Evolutionary conservation across 1,140 invertebrate species (phyloP), one percentile per base, ranked within the genome.

Genomic region (Maconellicoccus hirsutus): DNA sequence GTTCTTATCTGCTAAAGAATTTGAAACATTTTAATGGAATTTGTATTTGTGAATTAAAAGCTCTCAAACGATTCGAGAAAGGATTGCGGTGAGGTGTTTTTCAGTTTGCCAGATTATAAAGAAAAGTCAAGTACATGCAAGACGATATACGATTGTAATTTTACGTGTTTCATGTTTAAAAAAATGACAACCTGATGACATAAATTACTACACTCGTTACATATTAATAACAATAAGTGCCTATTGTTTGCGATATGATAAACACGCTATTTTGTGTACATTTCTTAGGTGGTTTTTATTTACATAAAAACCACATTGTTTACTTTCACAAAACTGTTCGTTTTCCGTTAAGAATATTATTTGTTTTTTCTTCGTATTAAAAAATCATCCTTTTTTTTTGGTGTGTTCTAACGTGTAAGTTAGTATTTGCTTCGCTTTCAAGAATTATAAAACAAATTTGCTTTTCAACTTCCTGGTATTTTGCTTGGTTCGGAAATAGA

Each of bases 11-110:
- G 21, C 19, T 23, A 25, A 66, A 66, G 61, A 66, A 66, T 66
- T 66, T 26, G 61, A 66, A 66, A 66, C 61, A 66, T 66, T 66
- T 66, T 66, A 66, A 66, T 66, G 61, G 61, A 66, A 66, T 66
- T 26, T 66, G 61, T 26, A 66, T 22, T 66, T 25, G 25, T 19
- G 61, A 66, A 66, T 66, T 66, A 66, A 66, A 66, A 66, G 61
- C 25, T 2, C 19, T 8, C 14, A 52, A 52, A 52, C n/a, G 12
- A 16, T 14, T 52, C n/a, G n/a, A 52, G 42, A 19, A 16, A 33
- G 29, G 42, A 19, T 52, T 52, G 42, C 6, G n/a, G 12, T 14
- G 42, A 14, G 12, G 16, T 16, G 42, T 52, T 19, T 16, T 4
- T 52, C 2, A 19, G 42, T 52, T 38, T n/a, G n/a, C n/a, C n/a